Evolutionary conservation across 2,797 vertebrate genomes (phyloP).

Genomic region (Artibeus jamaicensis): DNA sequence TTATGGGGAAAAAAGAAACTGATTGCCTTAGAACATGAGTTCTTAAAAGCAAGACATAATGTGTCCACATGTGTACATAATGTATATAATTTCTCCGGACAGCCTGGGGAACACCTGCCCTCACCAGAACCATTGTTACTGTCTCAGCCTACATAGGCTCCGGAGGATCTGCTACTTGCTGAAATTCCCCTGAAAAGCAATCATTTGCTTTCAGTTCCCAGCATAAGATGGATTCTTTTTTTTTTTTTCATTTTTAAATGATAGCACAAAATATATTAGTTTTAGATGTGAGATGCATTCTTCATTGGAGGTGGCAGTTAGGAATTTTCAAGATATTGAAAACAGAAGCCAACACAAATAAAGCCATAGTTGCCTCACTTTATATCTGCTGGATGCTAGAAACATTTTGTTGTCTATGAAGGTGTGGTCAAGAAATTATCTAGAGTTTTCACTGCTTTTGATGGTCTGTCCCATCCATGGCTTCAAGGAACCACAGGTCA

Average conservation of each 20-base stretch:
- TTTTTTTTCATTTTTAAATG: background rate
- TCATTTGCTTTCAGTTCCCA: background rate
- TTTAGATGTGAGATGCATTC: background rate
- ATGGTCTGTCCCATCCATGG: background rate
- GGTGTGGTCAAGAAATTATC: background rate
- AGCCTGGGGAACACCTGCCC: background rate
- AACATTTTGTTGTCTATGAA: background rate
- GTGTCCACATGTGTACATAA: background rate
- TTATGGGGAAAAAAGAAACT: background rate
- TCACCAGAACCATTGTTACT: background rate
- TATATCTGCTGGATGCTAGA: background rate
- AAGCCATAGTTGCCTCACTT: background rate
- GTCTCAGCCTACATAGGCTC: background rate
- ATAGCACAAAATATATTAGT: background rate
- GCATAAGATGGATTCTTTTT: background rate
- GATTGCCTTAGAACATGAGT: background rate
- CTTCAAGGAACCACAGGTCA: background rate
- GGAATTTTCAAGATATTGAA: background rate
- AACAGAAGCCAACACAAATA: background rate
- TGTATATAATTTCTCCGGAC: background rate
- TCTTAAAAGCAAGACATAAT: background rate
- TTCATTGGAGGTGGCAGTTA: background rate
- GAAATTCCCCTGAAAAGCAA: background rate
- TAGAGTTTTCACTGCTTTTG: background rate
- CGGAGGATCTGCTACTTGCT: background rate